Base-by-base conservation (phyloP, 2,888 invertebrate genomes). In the Shargacucullia verbasci region DNA sequence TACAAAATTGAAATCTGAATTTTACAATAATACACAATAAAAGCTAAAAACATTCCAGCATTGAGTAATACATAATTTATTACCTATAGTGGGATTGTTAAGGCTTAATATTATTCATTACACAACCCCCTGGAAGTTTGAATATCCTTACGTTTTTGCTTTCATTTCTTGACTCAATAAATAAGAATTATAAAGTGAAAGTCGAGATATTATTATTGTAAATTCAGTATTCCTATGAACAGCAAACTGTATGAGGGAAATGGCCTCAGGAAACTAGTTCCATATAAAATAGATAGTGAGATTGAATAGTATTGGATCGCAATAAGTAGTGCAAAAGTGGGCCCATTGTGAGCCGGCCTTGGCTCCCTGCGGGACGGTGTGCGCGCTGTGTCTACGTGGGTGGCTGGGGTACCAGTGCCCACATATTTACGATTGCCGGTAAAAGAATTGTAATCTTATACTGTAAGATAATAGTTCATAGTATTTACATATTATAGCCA, bases 221-320 rank as follows among this genome's bases (percentile, higher is more conserved):
- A 81, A 82, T 84, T 83, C 77, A 83, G 88, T 86, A 83, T 84
- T 82, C 80, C 59, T 65, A 83, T 78, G 85, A 85, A 86, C 80
- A 79, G 78, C 69, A 64, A 69, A 70, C 76, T 59, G 74, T 66
- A 74, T 72, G 73, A 80, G 82, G 85, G 82, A 81, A 83, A 83
- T 85, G 84, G 82, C 85, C 89, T 78, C 87, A 87, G 89, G 87
- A 87, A 90, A 90, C 90, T 88, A 87, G 90, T 91, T 90, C 83
- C 86, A 88, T 88, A 91, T 86, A 89, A 88, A 91, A 87, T 83
- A 86, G 89, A 90, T 87, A 87, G 86, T 85, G 81, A 88, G 87
- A 92, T 89, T 91, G 88, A 91, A 91, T 91, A 86, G 88, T 85
- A 89, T 86, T 82, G 88, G 87, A 84, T 86, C 72, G 88, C 88